phyloP scores from a whole-genome alignment of 2,888 invertebrate genomes.

The Anarsia innoxiella region DNA sequence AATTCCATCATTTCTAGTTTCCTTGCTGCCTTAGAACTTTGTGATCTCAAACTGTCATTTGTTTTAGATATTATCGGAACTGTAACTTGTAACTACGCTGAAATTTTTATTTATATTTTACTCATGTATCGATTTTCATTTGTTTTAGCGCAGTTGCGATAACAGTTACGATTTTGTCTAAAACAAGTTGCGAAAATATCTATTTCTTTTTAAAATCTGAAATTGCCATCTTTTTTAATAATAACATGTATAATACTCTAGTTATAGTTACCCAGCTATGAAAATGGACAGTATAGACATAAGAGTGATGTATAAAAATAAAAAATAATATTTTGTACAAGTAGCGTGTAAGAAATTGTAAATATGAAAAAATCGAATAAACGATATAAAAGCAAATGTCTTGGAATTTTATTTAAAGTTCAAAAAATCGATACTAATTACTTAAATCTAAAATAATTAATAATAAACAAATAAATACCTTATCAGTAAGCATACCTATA shows the following conservation, averaged over 20 bases:
- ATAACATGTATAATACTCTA: slow-evolving; percentile 3
- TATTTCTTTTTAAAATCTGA: neutral
- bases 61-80: neutral
- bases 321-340: slow-evolving; percentile 12
- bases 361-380: slow-evolving; percentile 16
- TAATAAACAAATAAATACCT: too few relatives aligned
- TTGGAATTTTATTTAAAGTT: too few relatives aligned
- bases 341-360: slow-evolving; percentile 17
- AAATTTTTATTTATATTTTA: too few relatives aligned
- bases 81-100: neutral
- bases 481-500: too few relatives aligned
- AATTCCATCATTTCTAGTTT: neutral
- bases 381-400: neutral
- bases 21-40: slow-evolving; percentile 4
- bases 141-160: too few relatives aligned
- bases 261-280: slow-evolving; percentile 4
- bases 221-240: slow-evolving; percentile 6
- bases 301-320: slow-evolving; percentile 12
- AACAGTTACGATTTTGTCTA: too few relatives aligned
- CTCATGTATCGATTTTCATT: too few relatives aligned
- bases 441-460: too few relatives aligned
- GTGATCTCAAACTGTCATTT: slow-evolving; percentile 15
- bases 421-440: too few relatives aligned
- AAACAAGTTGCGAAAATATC: neutral
- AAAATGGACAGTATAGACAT: slow-evolving; percentile 16